phyloP scores from a whole-genome alignment of 2,797 vertebrate species.

The Liasis olivaceus region DNA sequence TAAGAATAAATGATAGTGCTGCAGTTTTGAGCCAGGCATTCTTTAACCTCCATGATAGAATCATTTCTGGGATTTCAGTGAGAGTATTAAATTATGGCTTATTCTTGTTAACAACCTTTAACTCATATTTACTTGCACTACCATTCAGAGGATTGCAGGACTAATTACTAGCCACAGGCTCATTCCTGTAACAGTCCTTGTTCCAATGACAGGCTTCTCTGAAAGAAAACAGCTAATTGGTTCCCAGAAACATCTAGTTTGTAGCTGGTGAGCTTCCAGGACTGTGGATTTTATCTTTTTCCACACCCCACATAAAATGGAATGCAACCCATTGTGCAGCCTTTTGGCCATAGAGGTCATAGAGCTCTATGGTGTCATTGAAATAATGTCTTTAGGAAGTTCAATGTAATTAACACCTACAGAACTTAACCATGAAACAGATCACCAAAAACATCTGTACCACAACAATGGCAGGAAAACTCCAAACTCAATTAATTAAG shows the following conservation, averaged over 20 bases:
- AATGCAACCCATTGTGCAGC: neutral
- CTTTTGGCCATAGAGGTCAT: neutral
- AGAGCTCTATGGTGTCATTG: neutral
- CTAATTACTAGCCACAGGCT: constrained; percentile 2
- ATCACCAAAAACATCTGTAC: too few relatives aligned
- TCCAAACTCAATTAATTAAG: neutral
- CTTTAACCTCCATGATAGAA: neutral
- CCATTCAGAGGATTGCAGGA: neutral
- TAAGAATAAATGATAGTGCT: neutral
- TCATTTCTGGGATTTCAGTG: constrained; percentile 8
- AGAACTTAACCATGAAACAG: neutral
- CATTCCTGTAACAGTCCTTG: neutral
- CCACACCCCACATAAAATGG: neutral
- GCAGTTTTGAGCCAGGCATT: neutral
- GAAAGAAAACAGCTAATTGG: neutral
- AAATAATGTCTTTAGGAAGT: neutral
- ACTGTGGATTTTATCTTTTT: neutral
- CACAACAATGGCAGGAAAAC: neutral
- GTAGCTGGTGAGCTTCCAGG: neutral
- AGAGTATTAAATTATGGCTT: constrained; percentile 7
- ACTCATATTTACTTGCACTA: neutral
- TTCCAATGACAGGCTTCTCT: neutral
- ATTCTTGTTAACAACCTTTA: neutral
- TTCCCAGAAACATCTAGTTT: neutral
- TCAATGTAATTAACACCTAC: neutral